Evolutionary conservation across 2,888 invertebrate species (phyloP).

Genomic region (Platycnemis pennipes): DNA sequence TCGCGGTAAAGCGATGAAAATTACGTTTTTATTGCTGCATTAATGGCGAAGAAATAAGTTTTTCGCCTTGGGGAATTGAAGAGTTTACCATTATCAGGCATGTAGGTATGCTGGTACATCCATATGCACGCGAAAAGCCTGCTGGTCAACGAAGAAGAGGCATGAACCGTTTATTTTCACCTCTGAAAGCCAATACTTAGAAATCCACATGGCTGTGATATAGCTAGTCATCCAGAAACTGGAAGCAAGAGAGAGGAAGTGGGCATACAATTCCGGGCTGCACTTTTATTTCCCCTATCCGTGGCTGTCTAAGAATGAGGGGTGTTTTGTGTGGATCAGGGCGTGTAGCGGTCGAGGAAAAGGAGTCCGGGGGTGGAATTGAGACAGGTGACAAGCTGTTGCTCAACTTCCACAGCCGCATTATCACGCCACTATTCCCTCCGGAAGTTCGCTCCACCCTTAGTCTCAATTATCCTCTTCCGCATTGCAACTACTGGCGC

Average conservation of each 20-base stretch:
- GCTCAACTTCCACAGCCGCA: neutral
- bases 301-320: constrained; percentile 43
- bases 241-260: neutral
- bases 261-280: constrained; percentile 17
- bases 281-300: neutral
- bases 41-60: no score
- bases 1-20: no score
- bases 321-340: no score
- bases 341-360: neutral
- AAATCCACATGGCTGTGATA: neutral
- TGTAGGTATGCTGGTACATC: no score
- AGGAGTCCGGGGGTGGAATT: neutral
- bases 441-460: no score
- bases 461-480: neutral
- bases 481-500: no score
- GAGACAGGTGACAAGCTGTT: neutral
- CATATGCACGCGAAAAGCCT: no score
- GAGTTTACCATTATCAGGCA: no score
- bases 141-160: no score
- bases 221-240: neutral
- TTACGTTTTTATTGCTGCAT: no score
- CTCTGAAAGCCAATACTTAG: neutral
- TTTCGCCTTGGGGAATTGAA: no score
- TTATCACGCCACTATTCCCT: neutral
- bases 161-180: neutral